A percentile compares a stretch with the other conserved stretches of the same genome.
Evolutionary conservation across 2,888 invertebrate species (phyloP).

Genomic region (Elmis aenea): DNA sequence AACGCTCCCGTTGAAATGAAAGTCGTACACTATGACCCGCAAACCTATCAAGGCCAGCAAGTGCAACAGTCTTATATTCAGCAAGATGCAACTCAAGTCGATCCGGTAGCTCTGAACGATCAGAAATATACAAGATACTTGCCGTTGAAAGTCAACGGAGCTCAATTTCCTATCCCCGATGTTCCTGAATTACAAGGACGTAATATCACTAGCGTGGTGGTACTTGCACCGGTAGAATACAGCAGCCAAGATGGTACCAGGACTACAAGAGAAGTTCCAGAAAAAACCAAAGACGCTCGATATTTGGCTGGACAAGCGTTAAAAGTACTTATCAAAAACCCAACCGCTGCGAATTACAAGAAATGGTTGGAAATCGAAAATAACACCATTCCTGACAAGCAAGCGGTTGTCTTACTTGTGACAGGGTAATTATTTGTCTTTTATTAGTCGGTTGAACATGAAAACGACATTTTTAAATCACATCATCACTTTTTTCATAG

Average conservation of each 20-base stretch:
- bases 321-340: constrained; percentile 69
- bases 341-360: constrained; percentile 70
- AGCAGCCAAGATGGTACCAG: constrained; percentile 51
- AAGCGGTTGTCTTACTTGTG: constrained; percentile 77
- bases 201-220: constrained; percentile 79
- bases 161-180: constrained; percentile 79
- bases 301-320: constrained; percentile 58
- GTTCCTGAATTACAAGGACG: constrained; percentile 69
- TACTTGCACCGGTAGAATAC: constrained; percentile 76
- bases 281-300: constrained; percentile 42
- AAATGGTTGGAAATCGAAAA: constrained; percentile 77
- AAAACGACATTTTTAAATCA: constrained; percentile 18
- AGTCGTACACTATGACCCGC: constrained; percentile 76
- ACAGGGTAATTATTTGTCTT: constrained; percentile 63
- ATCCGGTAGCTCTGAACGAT: constrained; percentile 69
- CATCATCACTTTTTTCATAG: too few species aligned
- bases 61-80: constrained; percentile 69
- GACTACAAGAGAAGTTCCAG: constrained; percentile 52
- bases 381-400: constrained; percentile 66
- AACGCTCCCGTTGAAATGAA: constrained; percentile 71
- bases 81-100: constrained; percentile 66
- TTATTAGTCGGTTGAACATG: neutral
- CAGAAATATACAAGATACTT: constrained; percentile 78
- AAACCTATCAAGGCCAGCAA: constrained; percentile 65
- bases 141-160: constrained; percentile 78